A percentile compares a stretch with the other conserved stretches of the same genome.
phyloP scores from a whole-genome alignment of 2,888 invertebrate genomes.

The Thecocarcelia acutangulata region DNA sequence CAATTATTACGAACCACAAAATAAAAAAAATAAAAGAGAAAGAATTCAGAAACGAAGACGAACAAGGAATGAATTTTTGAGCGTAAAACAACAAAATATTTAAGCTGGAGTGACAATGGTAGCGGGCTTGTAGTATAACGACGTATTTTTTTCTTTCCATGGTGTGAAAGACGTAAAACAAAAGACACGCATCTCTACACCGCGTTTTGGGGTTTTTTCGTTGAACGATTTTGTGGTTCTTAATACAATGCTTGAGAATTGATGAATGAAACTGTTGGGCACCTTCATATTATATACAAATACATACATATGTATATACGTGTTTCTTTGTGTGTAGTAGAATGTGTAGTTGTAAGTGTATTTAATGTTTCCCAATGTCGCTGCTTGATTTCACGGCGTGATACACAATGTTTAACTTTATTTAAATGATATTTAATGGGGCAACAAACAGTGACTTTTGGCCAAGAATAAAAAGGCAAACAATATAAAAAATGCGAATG shows the following conservation, averaged over 20 bases:
- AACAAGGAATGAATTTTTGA: slow-evolving; percentile 20
- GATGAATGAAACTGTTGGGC: slow-evolving; percentile 1
- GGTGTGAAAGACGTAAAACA: slow-evolving; percentile 6
- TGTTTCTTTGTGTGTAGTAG: neutral
- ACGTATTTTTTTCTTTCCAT: slow-evolving; percentile 44
- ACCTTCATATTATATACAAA: too few species aligned
- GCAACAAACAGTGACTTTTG: slow-evolving; percentile 50
- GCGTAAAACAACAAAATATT: slow-evolving; percentile 32
- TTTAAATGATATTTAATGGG: slow-evolving; percentile 64
- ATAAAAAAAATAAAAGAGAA: neutral
- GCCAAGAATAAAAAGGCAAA: slow-evolving; percentile 32
- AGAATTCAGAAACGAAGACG: neutral
- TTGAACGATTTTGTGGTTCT: neutral
- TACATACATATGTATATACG: too few species aligned
- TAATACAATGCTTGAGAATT: slow-evolving; percentile 7
- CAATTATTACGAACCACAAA: neutral
- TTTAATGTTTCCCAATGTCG: slow-evolving; percentile 31
- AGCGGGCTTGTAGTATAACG: slow-evolving; percentile 49
- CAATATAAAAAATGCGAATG: neutral
- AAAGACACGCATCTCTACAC: slow-evolving; percentile 6
- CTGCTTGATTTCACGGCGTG: slow-evolving; percentile 55
- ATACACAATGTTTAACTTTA: slow-evolving; percentile 57
- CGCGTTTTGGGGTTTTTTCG: neutral
- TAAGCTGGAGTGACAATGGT: slow-evolving; percentile 31
- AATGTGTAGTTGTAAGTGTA: neutral